A percentile compares a stretch with the other conserved stretches of the same genome.
These are phyloP conservation scores for Pangasius krempfi DNA, from an alignment of 2,797 vertebrate species.

Conservation along the genomic window DNA sequence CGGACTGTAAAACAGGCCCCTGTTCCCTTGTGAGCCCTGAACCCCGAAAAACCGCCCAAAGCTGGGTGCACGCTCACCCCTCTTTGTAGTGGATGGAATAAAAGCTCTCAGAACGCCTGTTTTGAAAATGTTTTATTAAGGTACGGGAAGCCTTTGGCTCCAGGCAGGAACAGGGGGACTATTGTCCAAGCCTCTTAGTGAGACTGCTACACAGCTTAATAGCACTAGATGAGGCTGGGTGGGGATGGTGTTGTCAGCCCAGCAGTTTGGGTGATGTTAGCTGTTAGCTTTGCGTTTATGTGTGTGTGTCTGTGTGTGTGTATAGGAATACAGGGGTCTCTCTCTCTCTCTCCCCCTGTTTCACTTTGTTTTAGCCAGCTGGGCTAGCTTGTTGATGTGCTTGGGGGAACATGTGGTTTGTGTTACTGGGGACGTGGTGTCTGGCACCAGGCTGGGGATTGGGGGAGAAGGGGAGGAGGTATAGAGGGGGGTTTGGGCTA, in stretches of 20 bases:
- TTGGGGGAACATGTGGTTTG: constrained; percentile 78
- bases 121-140: constrained; percentile 78
- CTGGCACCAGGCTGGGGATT: constrained; percentile 76
- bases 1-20: constrained; percentile 53
- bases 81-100: constrained; percentile 65
- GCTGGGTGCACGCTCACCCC: constrained; percentile 63
- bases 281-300: constrained; percentile 26
- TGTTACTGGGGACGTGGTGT: constrained; percentile 81
- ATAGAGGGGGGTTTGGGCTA: constrained; percentile 62
- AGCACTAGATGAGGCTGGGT: constrained; percentile 66
- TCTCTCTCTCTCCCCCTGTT: constrained; percentile 47
- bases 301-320: constrained; percentile 3
- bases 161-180: constrained; percentile 74
- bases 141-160: constrained; percentile 70
- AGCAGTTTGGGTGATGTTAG: constrained; percentile 68
- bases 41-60: constrained; percentile 52
- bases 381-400: constrained; percentile 69
- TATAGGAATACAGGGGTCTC: constrained; percentile 14
- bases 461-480: constrained; percentile 64
- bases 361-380: constrained; percentile 68
- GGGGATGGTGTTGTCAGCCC: constrained; percentile 69
- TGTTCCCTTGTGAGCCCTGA: constrained; percentile 56
- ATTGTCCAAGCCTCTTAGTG: constrained; percentile 75
- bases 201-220: constrained; percentile 76
- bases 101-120: constrained; percentile 69